phyloP scores from a whole-genome alignment of 2,888 invertebrate species.

The Caenorhabditis becei region DNA sequence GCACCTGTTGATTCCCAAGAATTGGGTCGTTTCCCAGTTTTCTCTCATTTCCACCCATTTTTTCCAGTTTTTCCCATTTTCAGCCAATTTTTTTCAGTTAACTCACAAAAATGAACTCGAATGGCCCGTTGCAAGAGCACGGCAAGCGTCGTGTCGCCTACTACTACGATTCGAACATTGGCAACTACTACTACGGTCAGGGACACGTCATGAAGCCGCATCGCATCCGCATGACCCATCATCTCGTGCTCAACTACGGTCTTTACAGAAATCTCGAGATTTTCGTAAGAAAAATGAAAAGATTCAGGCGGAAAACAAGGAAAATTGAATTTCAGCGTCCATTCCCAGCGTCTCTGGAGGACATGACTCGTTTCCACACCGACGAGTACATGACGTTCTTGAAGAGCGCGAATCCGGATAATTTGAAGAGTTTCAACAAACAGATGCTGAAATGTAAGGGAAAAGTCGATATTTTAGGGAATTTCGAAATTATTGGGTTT shows the following conservation, averaged over 20 bases:
- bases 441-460: slow-evolving; percentile 96
- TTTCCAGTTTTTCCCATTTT: too few species aligned
- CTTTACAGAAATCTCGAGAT: slow-evolving; percentile 99
- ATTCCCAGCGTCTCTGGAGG: slow-evolving; percentile 98
- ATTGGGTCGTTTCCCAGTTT: slow-evolving; percentile 35
- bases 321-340: slow-evolving; percentile 87
- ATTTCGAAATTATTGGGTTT: neutral
- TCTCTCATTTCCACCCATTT: neutral
- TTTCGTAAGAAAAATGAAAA: too few species aligned
- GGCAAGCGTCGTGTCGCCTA: slow-evolving; percentile 79
- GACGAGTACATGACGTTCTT: slow-evolving; percentile 99
- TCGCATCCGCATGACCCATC: slow-evolving; percentile 99
- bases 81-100: neutral
- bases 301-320: slow-evolving; percentile 82
- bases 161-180: slow-evolving; percentile 88
- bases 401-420: slow-evolving; percentile 96
- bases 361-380: slow-evolving; percentile 99
- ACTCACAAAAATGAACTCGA: slow-evolving; percentile 51
- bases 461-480: neutral
- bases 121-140: slow-evolving; percentile 73
- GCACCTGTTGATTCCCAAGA: too few species aligned
- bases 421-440: slow-evolving; percentile 99
- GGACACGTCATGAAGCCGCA: slow-evolving; percentile 99
- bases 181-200: slow-evolving; percentile 98
- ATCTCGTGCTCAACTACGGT: slow-evolving; percentile 97